phyloP scores from a whole-genome alignment of 1,140 invertebrate species.

The Bombyx mandarina region DNA sequence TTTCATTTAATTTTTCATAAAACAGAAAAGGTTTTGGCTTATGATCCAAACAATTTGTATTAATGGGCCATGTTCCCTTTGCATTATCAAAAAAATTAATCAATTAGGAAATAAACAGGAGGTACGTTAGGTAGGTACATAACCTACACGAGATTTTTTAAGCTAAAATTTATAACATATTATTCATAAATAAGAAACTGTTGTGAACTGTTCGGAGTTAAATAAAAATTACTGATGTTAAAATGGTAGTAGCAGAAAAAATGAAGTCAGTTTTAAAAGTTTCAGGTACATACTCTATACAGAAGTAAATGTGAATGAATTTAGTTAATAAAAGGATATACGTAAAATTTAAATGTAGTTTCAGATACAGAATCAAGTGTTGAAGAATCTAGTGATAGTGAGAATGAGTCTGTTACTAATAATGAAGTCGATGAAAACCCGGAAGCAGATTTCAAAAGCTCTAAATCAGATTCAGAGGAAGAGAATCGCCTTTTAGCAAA shows the following conservation, averaged over 20 bases:
- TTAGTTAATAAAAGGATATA: not conserved
- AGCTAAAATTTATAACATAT: no score
- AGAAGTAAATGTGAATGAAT: not conserved
- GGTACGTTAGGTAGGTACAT: no score
- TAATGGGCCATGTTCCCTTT: no score
- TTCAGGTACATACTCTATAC: conserved; percentile 27
- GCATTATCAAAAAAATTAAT: no score
- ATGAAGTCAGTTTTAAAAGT: conserved; percentile 48
- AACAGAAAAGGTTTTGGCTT: no score
- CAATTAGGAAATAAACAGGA: no score
- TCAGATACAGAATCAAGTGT: conserved; percentile 38
- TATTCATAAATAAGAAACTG: no score
- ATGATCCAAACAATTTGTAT: no score
- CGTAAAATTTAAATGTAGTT: not conserved
- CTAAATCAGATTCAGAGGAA: conserved; percentile 11
- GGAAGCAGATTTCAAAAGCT: conserved; percentile 22
- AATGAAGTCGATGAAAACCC: conserved; percentile 9
- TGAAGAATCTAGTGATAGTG: conserved; percentile 33
- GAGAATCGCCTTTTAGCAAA: conserved; percentile 49
- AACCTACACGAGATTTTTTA: no score
- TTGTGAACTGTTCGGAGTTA: no score
- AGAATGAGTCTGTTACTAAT: conserved; percentile 21
- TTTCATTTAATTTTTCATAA: no score
- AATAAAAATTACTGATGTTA: not conserved
- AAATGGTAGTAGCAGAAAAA: conserved; percentile 36